A percentile compares a stretch with the other conserved stretches of the same genome.
phyloP scores from a whole-genome alignment of 53 echinoderm and acorn worm genomes.

The Astropecten irregularis region DNA sequence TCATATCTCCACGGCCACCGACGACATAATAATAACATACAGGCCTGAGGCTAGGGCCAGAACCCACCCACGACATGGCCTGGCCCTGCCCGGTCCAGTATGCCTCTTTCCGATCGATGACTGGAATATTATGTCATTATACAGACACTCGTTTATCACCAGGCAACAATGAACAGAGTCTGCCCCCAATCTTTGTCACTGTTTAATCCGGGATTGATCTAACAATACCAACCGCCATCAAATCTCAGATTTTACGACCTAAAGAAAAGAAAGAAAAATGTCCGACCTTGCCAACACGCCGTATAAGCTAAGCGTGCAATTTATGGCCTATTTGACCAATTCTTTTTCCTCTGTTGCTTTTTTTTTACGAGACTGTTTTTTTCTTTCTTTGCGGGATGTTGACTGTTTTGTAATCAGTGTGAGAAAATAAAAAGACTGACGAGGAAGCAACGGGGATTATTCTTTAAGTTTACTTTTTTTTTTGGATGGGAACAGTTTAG shows the following conservation, averaged over 20 bases:
- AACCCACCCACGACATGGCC: too few relatives aligned
- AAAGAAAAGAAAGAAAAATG: neutral
- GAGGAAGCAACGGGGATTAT: too few relatives aligned
- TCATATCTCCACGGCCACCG: too few relatives aligned
- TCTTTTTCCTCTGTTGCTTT: too few relatives aligned
- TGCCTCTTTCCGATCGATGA: too few relatives aligned
- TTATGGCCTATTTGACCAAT: neutral
- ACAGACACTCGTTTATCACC: neutral
- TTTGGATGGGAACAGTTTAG: neutral
- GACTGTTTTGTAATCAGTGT: neutral
- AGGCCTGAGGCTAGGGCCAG: too few relatives aligned
- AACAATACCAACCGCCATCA: neutral
- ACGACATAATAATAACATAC: too few relatives aligned
- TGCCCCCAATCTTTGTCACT: neutral
- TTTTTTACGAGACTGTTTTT: neutral
- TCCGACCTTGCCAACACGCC: neutral
- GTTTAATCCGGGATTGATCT: neutral
- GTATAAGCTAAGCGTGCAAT: neutral
- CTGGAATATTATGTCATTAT: too few relatives aligned
- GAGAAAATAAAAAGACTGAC: too few relatives aligned
- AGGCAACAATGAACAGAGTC: neutral
- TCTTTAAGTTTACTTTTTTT: neutral
- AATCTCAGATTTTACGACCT: slow-evolving; percentile 10
- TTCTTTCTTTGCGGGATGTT: neutral
- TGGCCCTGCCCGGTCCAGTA: too few relatives aligned